Evolutionary conservation across 2,888 invertebrate species (phyloP), one percentile per base, ranked within the genome.

Genomic region (Nemotelus nigrinus): DNA sequence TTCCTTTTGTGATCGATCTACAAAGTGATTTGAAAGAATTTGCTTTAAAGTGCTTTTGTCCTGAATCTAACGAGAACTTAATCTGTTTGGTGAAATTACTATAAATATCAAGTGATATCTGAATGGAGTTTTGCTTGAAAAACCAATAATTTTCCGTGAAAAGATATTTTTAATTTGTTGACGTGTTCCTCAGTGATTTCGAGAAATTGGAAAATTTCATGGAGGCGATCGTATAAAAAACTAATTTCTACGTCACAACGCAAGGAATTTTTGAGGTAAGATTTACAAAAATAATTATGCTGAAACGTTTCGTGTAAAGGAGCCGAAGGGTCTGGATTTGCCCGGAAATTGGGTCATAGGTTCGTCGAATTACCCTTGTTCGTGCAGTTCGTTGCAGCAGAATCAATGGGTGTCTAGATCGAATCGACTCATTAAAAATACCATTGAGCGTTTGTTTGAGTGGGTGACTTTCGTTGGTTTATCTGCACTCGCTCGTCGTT

Each of bases 141-240:
- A 63, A 43, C 39, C 63, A 10, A 63, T 25, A 25, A 25, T 63
- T 43, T 39, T 43, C 47, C 55, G 8, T 10, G 50, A 43, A 47
- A 6, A 50, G 41, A 43, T 70, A 53, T 53, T 53, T 70, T 25
- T 70, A 53, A 53, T 50, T 70, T 70, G 70, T 70, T 70, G 70
- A 70, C 70, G 70, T 70, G 70, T 70, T 70, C 70, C 53, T 55
- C 55, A 55, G 70, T n/a, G 53, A 55, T 67, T 43, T 55, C 55
- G 43, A 25, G n/a, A 68, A 48, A 53, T 53, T 50, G 70, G 55
- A 55, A 68, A n/a, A 43, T 70, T 43, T 39, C 45, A 45, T 65
- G 65, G 65, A 65, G 55, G 55, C 70, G 55, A 55, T 8, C n/a
- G 8, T 2, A 25, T 55, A 3, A 25, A 8, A 41, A 43, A 50